phyloP scores from a whole-genome alignment of 2,113 vertebrate species.

The Megaleporinus macrocephalus region DNA sequence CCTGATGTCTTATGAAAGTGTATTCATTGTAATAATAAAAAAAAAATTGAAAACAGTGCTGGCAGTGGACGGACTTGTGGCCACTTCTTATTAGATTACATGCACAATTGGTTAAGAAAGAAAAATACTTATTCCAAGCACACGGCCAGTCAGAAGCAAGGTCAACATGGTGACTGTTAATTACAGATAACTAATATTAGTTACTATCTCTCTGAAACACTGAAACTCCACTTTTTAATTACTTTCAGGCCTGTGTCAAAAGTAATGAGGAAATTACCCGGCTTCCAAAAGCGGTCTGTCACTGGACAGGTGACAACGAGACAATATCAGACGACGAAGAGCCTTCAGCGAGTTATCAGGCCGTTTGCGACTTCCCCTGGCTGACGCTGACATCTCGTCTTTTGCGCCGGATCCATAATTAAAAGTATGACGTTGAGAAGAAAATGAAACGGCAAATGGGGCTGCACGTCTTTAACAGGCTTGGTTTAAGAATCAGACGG shows the following conservation, averaged over 20 bases:
- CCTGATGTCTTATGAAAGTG: no score
- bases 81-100: not conserved
- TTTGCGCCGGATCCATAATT: slow-evolving; percentile 30
- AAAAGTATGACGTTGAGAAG: slow-evolving; percentile 24
- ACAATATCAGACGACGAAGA: not conserved
- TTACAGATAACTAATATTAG: not conserved
- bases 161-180: not conserved
- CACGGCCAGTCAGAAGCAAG: not conserved
- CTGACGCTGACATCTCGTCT: slow-evolving; percentile 25
- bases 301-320: not conserved
- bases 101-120: not conserved
- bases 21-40: no score
- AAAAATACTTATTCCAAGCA: not conserved
- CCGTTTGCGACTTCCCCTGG: not conserved
- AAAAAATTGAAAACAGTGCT: no score
- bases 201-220: not conserved
- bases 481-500: not conserved
- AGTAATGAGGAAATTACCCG: slow-evolving; percentile 35
- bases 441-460: not conserved
- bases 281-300: not conserved
- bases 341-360: not conserved
- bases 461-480: slow-evolving; percentile 15
- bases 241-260: slow-evolving; percentile 14
- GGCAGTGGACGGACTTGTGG: not conserved
- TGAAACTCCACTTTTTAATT: slow-evolving; percentile 29